A percentile compares a stretch with the other conserved stretches of the same genome.
Conservation (phyloP, 2,113 vertebrate genomes). For the Corythaixoides concolor region DNA sequence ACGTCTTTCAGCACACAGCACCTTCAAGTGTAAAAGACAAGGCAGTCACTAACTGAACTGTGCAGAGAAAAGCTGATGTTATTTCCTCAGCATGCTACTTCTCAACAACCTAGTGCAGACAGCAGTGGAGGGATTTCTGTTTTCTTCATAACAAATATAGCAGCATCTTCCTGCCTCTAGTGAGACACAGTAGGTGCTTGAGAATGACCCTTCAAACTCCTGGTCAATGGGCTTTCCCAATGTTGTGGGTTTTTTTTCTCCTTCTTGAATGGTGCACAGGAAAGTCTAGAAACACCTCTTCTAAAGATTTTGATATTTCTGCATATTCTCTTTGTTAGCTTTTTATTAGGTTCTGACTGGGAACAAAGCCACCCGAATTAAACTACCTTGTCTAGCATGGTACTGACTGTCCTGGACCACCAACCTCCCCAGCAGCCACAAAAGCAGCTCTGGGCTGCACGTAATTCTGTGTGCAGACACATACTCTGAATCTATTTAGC, state of each 20-base stretch:
- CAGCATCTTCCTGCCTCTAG: neutral
- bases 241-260: fast-evolving
- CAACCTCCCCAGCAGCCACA: neutral
- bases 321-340: neutral
- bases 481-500: neutral
- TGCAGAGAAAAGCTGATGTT: neutral
- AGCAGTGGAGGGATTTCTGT: neutral
- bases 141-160: neutral
- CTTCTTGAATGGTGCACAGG: neutral
- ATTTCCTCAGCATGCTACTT: neutral
- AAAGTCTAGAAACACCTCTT: neutral
- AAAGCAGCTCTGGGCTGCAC: neutral
- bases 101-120: neutral
- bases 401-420: neutral
- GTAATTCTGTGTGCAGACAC: neutral
- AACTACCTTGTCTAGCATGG: neutral
- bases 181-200: neutral
- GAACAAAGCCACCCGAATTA: neutral
- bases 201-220: neutral
- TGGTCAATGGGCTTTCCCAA: neutral
- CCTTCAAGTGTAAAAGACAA: neutral
- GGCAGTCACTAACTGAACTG: neutral
- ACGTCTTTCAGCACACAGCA: neutral
- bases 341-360: neutral
- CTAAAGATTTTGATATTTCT: neutral